Conservation (phyloP, 2,113 vertebrate species). For the Calyptommatus sinebrachiatus region DNA sequence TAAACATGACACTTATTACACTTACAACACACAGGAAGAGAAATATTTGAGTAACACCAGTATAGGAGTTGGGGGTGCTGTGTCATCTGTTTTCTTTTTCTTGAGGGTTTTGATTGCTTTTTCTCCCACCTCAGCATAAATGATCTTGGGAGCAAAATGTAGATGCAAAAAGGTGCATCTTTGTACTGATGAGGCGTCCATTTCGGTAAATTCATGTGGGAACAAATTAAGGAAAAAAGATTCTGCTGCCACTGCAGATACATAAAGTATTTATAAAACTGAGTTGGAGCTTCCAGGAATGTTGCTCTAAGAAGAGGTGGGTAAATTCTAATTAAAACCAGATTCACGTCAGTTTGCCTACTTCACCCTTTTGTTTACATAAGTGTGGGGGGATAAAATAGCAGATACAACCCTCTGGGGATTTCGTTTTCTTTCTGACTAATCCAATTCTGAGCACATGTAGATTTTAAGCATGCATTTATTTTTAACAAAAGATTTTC, state of each 20-base stretch:
- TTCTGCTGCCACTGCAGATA: conserved; percentile 32
- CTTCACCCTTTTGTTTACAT: conserved; percentile 10
- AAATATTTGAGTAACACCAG: background rate
- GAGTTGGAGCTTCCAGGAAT: background rate
- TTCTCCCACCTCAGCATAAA: conserved; percentile 22
- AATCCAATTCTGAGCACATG: background rate
- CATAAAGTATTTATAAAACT: background rate
- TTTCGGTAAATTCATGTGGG: conserved; percentile 15
- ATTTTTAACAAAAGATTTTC: background rate
- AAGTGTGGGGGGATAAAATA: background rate
- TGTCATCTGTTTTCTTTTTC: background rate
- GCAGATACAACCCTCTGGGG: background rate
- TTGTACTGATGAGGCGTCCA: conserved; percentile 34
- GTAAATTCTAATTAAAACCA: conserved; percentile 1
- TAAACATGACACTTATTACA: background rate
- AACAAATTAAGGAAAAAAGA: conserved; percentile 33
- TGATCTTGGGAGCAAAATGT: background rate
- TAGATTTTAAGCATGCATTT: background rate
- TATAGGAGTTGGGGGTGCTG: background rate
- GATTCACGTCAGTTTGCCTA: conserved; percentile 12
- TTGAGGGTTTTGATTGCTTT: background rate
- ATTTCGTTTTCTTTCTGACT: background rate
- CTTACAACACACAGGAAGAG: background rate
- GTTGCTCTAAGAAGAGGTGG: background rate
- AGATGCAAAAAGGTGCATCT: conserved; percentile 44